A percentile compares a stretch with the other conserved stretches of the same genome.
phyloP scores from a whole-genome alignment of 2,888 invertebrate species.

The Tyria jacobaeae region DNA sequence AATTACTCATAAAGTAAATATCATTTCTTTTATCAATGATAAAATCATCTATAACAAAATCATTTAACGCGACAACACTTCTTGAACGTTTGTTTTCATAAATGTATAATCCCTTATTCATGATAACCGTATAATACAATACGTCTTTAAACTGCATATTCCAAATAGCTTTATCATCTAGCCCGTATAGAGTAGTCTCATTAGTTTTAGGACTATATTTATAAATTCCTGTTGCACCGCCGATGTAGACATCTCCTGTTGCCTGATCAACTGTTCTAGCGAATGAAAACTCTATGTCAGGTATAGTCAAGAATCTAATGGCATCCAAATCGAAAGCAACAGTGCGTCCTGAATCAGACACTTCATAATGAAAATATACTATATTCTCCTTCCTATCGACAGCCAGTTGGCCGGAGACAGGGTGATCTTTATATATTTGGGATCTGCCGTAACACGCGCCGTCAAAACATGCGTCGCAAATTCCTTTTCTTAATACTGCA shows the following conservation, averaged over 20 bases:
- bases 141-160: constrained; percentile 68
- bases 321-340: constrained; percentile 66
- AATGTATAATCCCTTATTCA: constrained; percentile 60
- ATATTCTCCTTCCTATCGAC: constrained; percentile 66
- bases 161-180: constrained; percentile 68
- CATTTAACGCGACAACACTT: constrained; percentile 53
- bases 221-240: constrained; percentile 65
- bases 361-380: constrained; percentile 70
- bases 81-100: constrained; percentile 58
- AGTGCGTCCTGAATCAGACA: constrained; percentile 57
- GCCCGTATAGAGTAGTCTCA: constrained; percentile 52
- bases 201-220: constrained; percentile 60
- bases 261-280: constrained; percentile 67
- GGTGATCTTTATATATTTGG: constrained; percentile 58
- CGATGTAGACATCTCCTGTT: constrained; percentile 65
- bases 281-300: constrained; percentile 66
- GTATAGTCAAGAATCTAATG: constrained; percentile 56
- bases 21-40: constrained; percentile 67
- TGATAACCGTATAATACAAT: constrained; percentile 65
- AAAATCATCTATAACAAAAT: constrained; percentile 71
- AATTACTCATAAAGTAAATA: constrained; percentile 68
- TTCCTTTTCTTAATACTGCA: constrained; percentile 35
- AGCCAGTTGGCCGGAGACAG: constrained; percentile 71
- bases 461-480: constrained; percentile 71
- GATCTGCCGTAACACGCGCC: constrained; percentile 66